Percentiles rank a stretch among this genome's conserved stretches.
Conservation (phyloP, 2,888 invertebrate species). For the Conistra vaccinii region DNA sequence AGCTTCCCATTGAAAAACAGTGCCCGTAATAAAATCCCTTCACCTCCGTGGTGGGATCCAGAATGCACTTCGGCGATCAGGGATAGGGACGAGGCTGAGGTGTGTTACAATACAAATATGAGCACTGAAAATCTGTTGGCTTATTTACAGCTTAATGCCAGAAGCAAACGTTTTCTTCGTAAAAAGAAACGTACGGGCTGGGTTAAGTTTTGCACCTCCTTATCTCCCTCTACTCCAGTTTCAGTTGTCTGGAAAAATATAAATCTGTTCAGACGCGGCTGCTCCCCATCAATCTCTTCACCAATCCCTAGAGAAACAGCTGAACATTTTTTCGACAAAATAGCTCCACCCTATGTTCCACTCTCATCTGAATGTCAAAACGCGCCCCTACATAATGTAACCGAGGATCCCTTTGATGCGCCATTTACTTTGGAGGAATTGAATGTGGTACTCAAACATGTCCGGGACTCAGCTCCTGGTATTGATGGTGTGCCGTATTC, state of each 20-base stretch:
- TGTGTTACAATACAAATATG: not conserved
- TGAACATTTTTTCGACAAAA: not conserved
- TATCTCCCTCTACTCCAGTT: too few species aligned
- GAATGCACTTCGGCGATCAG: not conserved
- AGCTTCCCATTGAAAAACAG: not conserved
- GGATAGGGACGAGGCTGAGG: not conserved
- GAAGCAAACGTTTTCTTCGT: not conserved
- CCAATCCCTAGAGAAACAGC: not conserved
- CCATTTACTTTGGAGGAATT: too few species aligned
- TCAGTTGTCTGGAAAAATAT: too few species aligned
- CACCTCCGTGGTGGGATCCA: not conserved
- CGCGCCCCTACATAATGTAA: not conserved
- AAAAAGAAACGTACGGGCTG: not conserved
- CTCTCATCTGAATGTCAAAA: not conserved
- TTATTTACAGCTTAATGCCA: not conserved
- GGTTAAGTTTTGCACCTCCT: too few species aligned
- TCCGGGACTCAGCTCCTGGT: too few species aligned
- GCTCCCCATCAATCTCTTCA: too few species aligned
- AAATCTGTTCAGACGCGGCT: too few species aligned
- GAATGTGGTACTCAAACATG: too few species aligned
- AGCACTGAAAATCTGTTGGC: not conserved
- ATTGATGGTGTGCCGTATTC: too few species aligned
- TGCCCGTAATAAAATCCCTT: not conserved
- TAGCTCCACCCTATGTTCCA: not conserved
- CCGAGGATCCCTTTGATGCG: not conserved